phyloP scores from a whole-genome alignment of 2,888 invertebrate species.

The Tuta absoluta region DNA sequence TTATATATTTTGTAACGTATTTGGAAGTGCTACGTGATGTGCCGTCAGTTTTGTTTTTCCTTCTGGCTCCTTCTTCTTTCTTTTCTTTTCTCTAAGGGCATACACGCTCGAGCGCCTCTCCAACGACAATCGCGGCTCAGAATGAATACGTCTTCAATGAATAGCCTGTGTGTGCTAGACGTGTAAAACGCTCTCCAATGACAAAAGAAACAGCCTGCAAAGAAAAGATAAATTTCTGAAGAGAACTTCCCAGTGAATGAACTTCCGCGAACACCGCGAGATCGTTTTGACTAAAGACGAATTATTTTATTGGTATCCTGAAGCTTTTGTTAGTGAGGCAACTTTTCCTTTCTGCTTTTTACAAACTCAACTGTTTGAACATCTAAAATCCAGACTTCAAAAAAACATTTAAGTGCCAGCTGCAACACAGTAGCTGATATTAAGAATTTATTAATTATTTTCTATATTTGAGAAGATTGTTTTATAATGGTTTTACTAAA shows the following conservation, averaged over 20 bases:
- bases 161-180: conserved; percentile 16
- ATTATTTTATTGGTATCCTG: conserved; percentile 5
- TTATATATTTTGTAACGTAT: too few relatives aligned
- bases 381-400: not conserved
- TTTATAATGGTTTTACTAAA: too few relatives aligned
- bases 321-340: not conserved
- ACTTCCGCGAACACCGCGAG: not conserved
- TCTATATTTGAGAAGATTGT: too few relatives aligned
- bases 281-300: not conserved
- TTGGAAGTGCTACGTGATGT: too few relatives aligned
- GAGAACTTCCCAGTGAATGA: conserved; percentile 1
- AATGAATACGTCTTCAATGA: conserved; percentile 21
- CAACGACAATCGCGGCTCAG: conserved; percentile 19
- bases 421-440: not conserved
- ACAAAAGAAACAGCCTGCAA: conserved; percentile 8
- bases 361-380: not conserved
- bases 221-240: conserved; percentile 4
- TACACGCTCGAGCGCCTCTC: conserved; percentile 21
- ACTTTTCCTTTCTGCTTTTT: not conserved
- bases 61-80: too few relatives aligned
- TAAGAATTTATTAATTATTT: too few relatives aligned
- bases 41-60: too few relatives aligned
- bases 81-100: not conserved
- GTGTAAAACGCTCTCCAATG: conserved; percentile 14
- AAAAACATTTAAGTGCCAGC: not conserved